These are phyloP conservation scores for Pocillopora meandrina DNA, from an alignment of 92 coral and sea anemone species.

Conservation along the genomic window DNA sequence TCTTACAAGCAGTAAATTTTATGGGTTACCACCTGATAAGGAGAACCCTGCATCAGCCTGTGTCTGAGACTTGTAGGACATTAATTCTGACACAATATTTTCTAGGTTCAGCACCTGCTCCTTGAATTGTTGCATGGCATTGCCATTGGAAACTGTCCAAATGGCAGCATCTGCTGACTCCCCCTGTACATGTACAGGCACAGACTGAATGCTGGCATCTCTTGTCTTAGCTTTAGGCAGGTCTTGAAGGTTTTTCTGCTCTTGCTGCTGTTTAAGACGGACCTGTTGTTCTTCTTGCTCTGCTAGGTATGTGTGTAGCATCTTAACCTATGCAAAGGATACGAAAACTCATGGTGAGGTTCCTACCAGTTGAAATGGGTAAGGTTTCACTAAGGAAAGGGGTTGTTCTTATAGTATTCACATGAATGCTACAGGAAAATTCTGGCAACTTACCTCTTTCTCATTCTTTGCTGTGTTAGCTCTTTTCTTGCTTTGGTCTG, in stretches of 20 bases:
- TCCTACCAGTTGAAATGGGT: not conserved
- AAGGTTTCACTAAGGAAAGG: slow-evolving; percentile 1
- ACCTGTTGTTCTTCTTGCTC: not conserved
- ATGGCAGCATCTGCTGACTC: slow-evolving; percentile 7
- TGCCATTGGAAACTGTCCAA: not conserved
- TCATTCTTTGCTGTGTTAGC: not conserved
- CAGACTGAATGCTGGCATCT: slow-evolving; percentile 5
- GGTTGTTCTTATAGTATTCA: too few species aligned
- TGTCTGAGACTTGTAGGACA: slow-evolving; percentile 3
- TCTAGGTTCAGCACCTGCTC: slow-evolving; percentile 5
- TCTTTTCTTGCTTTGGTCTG: not conserved
- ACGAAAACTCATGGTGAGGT: not conserved
- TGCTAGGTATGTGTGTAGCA: slow-evolving; percentile 5
- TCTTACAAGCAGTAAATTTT: too few species aligned
- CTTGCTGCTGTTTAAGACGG: not conserved
- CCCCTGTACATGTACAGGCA: not conserved
- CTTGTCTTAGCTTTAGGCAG: slow-evolving; percentile 10
- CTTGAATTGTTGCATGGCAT: slow-evolving; percentile 3
- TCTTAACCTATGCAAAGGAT: not conserved
- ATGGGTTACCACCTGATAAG: too few species aligned
- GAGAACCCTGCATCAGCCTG: not conserved
- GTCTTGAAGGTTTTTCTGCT: not conserved
- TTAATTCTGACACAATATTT: slow-evolving; percentile 2
- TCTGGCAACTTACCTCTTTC: slow-evolving; percentile 5
- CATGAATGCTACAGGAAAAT: not conserved